Evolutionary conservation across 2,113 vertebrate species (phyloP).

Genomic region (Rutilus rutilus): DNA sequence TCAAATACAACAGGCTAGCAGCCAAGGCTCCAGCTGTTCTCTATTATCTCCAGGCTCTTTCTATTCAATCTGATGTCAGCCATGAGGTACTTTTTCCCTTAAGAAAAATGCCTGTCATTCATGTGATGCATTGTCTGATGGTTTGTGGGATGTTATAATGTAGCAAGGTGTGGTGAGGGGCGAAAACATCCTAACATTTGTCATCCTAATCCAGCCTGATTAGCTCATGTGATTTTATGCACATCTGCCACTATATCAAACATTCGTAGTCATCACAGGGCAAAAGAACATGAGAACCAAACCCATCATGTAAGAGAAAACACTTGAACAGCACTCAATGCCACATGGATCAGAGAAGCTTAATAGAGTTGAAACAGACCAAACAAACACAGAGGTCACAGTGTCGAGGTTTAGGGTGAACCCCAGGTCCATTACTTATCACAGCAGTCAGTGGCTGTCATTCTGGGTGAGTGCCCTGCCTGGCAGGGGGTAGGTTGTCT

Average conservation of each 20-base stretch:
- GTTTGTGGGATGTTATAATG: slow-evolving; percentile 48
- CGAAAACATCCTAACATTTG: neutral
- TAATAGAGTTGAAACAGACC: slow-evolving; percentile 65
- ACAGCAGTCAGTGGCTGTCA: slow-evolving; percentile 64
- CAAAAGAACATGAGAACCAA: slow-evolving; percentile 2
- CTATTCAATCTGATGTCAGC: slow-evolving; percentile 76
- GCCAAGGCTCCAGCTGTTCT: slow-evolving; percentile 72
- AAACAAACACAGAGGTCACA: slow-evolving; percentile 68
- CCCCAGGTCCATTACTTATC: slow-evolving; percentile 76
- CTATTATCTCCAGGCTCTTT: slow-evolving; percentile 74
- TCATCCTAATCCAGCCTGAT: neutral
- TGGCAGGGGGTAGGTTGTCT: slow-evolving; percentile 73
- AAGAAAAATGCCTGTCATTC: slow-evolving; percentile 66
- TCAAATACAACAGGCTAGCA: slow-evolving; percentile 49
- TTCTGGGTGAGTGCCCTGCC: slow-evolving; percentile 68
- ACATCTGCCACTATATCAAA: neutral
- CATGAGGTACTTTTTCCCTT: slow-evolving; percentile 78
- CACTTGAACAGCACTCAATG: slow-evolving; percentile 70
- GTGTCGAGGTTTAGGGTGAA: slow-evolving; percentile 70
- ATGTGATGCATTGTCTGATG: slow-evolving; percentile 61
- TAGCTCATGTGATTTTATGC: slow-evolving; percentile 1
- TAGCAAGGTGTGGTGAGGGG: neutral
- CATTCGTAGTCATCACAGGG: neutral
- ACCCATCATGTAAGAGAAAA: slow-evolving; percentile 3
- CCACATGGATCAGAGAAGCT: slow-evolving; percentile 65